phyloP scores from a whole-genome alignment of 2,113 vertebrate genomes.

The Megaceryle torquata region DNA sequence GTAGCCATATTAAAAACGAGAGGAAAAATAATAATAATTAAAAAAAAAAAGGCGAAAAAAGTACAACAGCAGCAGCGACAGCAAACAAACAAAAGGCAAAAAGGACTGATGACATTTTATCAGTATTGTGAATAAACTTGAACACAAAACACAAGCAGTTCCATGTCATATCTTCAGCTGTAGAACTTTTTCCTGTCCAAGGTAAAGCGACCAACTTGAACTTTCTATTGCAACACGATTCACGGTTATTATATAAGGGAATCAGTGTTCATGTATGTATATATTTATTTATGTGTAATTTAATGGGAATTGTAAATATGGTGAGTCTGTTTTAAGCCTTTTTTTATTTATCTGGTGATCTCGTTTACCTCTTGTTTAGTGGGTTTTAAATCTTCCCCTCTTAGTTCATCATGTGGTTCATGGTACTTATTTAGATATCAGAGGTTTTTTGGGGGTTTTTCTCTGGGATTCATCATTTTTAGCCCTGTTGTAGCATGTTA shows the following conservation, averaged over 20 bases:
- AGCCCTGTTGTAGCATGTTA: conserved; percentile 99
- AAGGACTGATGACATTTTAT: conserved; percentile 90
- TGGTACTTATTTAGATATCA: conserved; percentile 93
- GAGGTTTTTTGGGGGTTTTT: conserved; percentile 83
- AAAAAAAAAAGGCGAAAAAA: not conserved
- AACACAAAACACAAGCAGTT: conserved; percentile 88
- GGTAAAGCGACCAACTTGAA: conserved; percentile 93
- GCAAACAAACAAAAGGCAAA: conserved; percentile 71
- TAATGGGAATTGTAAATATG: conserved; percentile 99
- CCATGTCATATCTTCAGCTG: conserved; percentile 93
- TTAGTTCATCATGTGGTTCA: conserved; percentile 99
- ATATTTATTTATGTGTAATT: conserved; percentile 99
- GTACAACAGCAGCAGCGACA: not conserved
- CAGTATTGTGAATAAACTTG: conserved; percentile 99
- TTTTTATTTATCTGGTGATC: conserved; percentile 99
- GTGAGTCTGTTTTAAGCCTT: conserved; percentile 98
- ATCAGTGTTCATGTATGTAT: conserved; percentile 99
- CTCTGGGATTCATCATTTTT: conserved; percentile 93
- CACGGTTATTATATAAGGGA: conserved; percentile 94
- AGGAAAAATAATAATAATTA: conserved; percentile 13
- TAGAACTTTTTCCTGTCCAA: conserved; percentile 82
- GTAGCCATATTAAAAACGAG: conserved; percentile 83
- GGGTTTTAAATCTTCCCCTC: conserved; percentile 92
- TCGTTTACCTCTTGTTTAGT: conserved; percentile 99
- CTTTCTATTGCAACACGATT: conserved; percentile 94